Percentiles rank a stretch among this genome's conserved stretches.
phyloP scores from a whole-genome alignment of 1,140 invertebrate genomes.

The Drosophila neocordata region DNA sequence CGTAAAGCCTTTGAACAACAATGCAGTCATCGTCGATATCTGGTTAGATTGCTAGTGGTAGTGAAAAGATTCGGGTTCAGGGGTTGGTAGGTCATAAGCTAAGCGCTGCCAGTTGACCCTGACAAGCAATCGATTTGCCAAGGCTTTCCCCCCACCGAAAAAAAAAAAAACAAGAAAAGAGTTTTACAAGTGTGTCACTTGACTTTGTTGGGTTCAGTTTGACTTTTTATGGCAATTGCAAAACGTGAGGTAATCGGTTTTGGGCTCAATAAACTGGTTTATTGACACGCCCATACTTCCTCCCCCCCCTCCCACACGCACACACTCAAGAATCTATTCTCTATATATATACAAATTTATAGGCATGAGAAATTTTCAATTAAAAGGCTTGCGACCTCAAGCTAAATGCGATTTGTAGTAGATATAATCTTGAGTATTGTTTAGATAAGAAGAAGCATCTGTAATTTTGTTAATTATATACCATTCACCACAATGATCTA shows the following conservation, averaged over 20 bases:
- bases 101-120: conserved; percentile 73
- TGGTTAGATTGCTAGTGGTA: conserved; percentile 1
- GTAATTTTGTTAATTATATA: conserved; percentile 9
- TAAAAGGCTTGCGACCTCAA: neutral
- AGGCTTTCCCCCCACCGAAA: conserved; percentile 20
- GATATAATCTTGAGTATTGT: neutral
- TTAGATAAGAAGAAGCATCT: neutral
- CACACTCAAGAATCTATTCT: too few relatives aligned
- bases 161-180: conserved; percentile 24
- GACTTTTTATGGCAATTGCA: conserved; percentile 35
- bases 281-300: conserved; percentile 51
- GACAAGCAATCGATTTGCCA: conserved; percentile 68
- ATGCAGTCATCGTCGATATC: conserved; percentile 8
- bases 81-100: conserved; percentile 58
- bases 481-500: neutral
- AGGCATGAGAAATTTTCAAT: conserved; percentile 14
- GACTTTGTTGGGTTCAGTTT: conserved; percentile 33
- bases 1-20: conserved; percentile 43
- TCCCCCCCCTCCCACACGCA: too few relatives aligned
- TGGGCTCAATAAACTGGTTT: conserved; percentile 47
- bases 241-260: conserved; percentile 49
- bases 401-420: neutral
- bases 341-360: conserved; percentile 5
- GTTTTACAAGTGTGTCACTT: conserved; percentile 65
- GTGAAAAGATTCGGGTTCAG: neutral